These are phyloP conservation scores for Zophobas atratus DNA, from an alignment of 1,140 invertebrate species.

Conservation along the genomic window DNA sequence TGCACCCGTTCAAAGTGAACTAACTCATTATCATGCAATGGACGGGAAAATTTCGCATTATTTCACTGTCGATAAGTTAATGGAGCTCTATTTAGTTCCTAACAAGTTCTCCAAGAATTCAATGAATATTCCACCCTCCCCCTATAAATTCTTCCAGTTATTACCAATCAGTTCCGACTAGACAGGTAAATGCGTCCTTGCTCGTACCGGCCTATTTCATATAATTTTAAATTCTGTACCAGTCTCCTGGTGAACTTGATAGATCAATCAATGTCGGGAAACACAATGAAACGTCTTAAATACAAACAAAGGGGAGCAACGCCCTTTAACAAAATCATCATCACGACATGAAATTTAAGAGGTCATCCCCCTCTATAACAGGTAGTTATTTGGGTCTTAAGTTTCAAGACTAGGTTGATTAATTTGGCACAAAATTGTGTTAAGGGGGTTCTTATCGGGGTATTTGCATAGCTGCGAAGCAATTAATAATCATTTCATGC, in stretches of 20 bases:
- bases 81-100: background rate
- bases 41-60: background rate
- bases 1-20: background rate
- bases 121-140: constrained; percentile 1
- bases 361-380: constrained; percentile 11
- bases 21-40: too few relatives aligned
- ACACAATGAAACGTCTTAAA: constrained; percentile 19
- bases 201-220: constrained; percentile 29
- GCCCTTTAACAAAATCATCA: background rate
- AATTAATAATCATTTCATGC: too few relatives aligned
- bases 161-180: constrained; percentile 27
- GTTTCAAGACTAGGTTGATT: background rate
- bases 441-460: background rate
- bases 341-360: constrained; percentile 2
- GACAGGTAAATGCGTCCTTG: constrained; percentile 25
- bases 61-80: constrained; percentile 1
- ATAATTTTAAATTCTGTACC: constrained; percentile 37
- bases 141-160: constrained; percentile 26
- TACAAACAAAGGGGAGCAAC: constrained; percentile 3
- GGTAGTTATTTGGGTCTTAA: too few relatives aligned
- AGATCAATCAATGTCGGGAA: constrained; percentile 34
- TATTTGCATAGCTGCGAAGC: background rate
- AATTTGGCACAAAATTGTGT: background rate
- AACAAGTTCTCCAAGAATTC: background rate
- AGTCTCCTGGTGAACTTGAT: constrained; percentile 25